Conservation (phyloP, 2,797 vertebrate species). For the Epinephelus coioides region DNA sequence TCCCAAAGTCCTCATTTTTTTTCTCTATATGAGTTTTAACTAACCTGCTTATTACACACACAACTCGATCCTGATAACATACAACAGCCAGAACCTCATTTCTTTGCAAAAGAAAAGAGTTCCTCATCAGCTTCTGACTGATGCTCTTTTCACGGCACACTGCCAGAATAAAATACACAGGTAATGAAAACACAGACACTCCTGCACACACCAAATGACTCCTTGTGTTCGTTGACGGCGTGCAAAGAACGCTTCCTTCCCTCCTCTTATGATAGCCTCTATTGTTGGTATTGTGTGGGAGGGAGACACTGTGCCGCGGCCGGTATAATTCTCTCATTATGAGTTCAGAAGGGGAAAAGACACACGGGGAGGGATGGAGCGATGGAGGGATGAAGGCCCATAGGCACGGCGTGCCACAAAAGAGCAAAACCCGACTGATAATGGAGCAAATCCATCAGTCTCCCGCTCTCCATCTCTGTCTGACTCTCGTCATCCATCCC, state of each 20-base stretch:
- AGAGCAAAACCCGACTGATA: conserved; percentile 62
- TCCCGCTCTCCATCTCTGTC: conserved; percentile 43
- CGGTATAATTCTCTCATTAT: conserved; percentile 83
- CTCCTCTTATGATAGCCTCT: conserved; percentile 57
- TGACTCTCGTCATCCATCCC: conserved; percentile 58
- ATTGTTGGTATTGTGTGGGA: conserved; percentile 65
- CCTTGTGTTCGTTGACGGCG: conserved; percentile 32
- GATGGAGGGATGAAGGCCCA: conserved; percentile 51
- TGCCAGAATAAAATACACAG: conserved; percentile 50
- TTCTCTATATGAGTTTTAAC: conserved; percentile 18
- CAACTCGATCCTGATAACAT: conserved; percentile 12
- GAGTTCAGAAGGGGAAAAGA: conserved; percentile 62
- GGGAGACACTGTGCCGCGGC: conserved; percentile 59
- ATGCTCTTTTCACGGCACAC: conserved; percentile 42
- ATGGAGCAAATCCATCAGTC: conserved; percentile 70
- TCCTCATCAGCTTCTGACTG: conserved; percentile 34
- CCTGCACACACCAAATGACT: conserved; percentile 40
- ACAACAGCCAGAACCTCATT: conserved; percentile 17
- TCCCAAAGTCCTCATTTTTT: neutral
- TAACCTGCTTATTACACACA: conserved; percentile 12
- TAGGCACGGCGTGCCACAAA: conserved; percentile 45
- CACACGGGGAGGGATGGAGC: conserved; percentile 25
- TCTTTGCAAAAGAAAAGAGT: conserved; percentile 11
- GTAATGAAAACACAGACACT: conserved; percentile 59
- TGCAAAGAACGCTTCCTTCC: conserved; percentile 49